Conservation (phyloP, 2,888 invertebrate genomes). For the Tetranychus truncatus region DNA sequence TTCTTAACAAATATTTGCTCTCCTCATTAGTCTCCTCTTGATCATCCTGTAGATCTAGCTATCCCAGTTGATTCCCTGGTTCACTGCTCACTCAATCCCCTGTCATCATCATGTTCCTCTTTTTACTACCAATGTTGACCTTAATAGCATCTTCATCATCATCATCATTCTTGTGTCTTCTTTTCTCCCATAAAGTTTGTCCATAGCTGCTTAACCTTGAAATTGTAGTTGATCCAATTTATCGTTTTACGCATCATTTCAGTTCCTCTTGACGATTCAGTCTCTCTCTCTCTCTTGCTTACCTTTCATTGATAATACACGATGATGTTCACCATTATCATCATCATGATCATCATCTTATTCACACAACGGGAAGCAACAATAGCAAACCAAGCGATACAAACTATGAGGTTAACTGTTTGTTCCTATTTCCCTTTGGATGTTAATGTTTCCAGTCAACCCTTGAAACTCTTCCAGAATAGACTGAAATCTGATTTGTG, state of each 20-base stretch:
- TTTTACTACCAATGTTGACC: not conserved
- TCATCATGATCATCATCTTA: not conserved
- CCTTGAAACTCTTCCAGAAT: no score
- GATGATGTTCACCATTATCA: not conserved
- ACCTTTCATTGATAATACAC: not conserved
- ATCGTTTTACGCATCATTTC: conserved; percentile 1
- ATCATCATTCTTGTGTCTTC: not conserved
- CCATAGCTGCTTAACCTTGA: conserved; percentile 1
- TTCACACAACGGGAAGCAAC: not conserved
- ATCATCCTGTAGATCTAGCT: not conserved
- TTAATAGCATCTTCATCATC: not conserved
- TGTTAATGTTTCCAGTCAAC: not conserved
- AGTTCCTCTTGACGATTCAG: not conserved
- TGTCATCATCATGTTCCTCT: not conserved
- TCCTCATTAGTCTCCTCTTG: not conserved
- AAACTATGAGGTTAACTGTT: not conserved
- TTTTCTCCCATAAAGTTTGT: not conserved
- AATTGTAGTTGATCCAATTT: conserved; percentile 1
- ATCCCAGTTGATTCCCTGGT: not conserved
- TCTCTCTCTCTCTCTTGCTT: not conserved
- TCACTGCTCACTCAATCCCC: not conserved
- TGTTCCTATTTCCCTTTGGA: not conserved
- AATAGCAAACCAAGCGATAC: not conserved
- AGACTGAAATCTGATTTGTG: no score
- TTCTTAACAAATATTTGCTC: not conserved